These are phyloP conservation scores for Manduca sexta DNA, from an alignment of 1,140 invertebrate genomes.

Conservation along the genomic window DNA sequence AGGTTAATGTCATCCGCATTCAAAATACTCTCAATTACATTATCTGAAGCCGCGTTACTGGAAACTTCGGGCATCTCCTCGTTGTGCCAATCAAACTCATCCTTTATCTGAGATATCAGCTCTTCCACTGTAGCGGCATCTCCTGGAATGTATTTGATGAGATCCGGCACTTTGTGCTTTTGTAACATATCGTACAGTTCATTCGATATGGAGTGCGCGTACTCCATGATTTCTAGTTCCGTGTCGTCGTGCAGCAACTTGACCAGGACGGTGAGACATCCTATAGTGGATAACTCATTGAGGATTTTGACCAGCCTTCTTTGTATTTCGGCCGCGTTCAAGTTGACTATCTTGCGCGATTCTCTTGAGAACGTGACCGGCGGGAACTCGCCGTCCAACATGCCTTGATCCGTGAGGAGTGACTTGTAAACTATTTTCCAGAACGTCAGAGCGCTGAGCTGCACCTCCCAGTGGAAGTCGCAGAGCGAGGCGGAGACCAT, in stretches of 20 bases:
- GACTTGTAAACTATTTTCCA: conserved; percentile 80
- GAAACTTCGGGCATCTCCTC: conserved; percentile 11
- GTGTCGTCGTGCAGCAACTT: conserved; percentile 79
- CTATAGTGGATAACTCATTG: conserved; percentile 77
- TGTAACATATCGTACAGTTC: conserved; percentile 75
- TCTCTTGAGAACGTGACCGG: conserved; percentile 85
- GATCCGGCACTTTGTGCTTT: conserved; percentile 73
- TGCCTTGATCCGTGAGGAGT: conserved; percentile 81
- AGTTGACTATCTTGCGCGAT: conserved; percentile 81
- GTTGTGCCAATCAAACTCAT: conserved; percentile 14
- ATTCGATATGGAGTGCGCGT: conserved; percentile 73
- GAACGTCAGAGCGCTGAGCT: conserved; percentile 79
- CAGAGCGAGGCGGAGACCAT: conserved; percentile 78
- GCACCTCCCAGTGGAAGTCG: conserved; percentile 88
- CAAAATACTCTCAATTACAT: conserved; percentile 59
- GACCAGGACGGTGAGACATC: conserved; percentile 80
- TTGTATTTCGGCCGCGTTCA: conserved; percentile 80
- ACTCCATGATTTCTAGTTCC: conserved; percentile 80
- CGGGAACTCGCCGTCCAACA: conserved; percentile 85
- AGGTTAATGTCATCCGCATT: conserved; percentile 55
- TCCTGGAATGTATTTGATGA: conserved; percentile 28
- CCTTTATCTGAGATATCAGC: conserved; percentile 33
- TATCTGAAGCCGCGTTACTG: conserved; percentile 25
- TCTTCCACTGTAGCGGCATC: conserved; percentile 40
- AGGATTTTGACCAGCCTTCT: conserved; percentile 78